These are phyloP conservation scores for Oligia fasciuncula DNA, from an alignment of 2,888 invertebrate genomes.

Conservation along the genomic window DNA sequence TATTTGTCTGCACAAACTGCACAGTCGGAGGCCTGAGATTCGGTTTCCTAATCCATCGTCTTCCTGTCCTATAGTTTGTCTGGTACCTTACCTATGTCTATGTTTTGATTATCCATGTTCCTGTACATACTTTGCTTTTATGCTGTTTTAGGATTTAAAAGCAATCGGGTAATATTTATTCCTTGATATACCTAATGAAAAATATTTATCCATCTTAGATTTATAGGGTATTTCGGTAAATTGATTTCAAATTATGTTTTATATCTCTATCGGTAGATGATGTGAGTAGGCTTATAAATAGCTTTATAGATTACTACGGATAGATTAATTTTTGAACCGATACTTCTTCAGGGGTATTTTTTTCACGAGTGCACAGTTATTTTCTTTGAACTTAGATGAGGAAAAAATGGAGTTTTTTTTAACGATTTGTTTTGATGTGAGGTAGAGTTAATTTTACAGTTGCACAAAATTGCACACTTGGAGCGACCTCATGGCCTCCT, in stretches of 20 bases:
- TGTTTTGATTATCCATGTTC: constrained; percentile 5
- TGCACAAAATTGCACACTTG: constrained; percentile 40
- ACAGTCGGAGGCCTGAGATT: not conserved
- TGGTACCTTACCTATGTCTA: constrained; percentile 3
- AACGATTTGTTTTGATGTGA: not conserved
- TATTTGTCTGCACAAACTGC: constrained; percentile 31
- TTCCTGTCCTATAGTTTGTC: constrained; percentile 24
- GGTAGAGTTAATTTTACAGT: constrained; percentile 18
- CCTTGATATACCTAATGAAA: not conserved
- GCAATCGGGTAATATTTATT: constrained; percentile 35
- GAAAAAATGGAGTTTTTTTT: not conserved
- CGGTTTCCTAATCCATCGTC: constrained; percentile 44
- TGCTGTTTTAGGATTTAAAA: constrained; percentile 43
- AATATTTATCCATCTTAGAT: not conserved
- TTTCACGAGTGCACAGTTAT: constrained; percentile 27
- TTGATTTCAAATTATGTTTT: constrained; percentile 19
- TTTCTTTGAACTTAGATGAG: not conserved
- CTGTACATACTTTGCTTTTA: constrained; percentile 35
- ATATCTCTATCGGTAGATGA: constrained; percentile 7
- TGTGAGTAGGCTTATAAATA: constrained; percentile 26
- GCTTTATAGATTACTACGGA: constrained; percentile 15
- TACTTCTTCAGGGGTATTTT: not conserved
- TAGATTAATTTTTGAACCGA: not conserved
- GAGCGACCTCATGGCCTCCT: constrained; percentile 37
- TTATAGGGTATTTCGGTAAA: not conserved